A percentile compares a stretch with the other conserved stretches of the same genome.
These are phyloP conservation scores for Synergus itoensis DNA, from an alignment of 2,888 invertebrate genomes.

Conservation along the genomic window DNA sequence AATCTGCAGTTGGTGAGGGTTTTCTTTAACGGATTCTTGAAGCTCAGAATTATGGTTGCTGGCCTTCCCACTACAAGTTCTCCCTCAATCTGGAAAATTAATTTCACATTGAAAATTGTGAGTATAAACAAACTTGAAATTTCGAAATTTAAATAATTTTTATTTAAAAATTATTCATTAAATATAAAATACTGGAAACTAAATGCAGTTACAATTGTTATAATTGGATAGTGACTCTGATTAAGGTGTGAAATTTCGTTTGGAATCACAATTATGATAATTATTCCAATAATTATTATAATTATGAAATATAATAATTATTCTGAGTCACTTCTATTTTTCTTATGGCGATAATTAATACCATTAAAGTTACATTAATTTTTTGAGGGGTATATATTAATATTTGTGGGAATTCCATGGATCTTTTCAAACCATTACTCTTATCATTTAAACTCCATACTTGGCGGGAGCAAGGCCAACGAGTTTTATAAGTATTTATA, in stretches of 20 bases:
- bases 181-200: too few relatives aligned
- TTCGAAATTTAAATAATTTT: too few relatives aligned
- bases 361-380: background rate
- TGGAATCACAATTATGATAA: background rate
- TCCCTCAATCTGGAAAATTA: slow-evolving; percentile 81
- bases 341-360: background rate
- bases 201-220: too few relatives aligned
- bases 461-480: slow-evolving; percentile 6
- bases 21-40: slow-evolving; percentile 85
- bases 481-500: background rate
- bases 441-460: background rate
- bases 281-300: background rate
- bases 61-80: slow-evolving; percentile 81
- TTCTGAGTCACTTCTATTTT: background rate
- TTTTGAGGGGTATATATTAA: background rate
- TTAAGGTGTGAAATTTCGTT: background rate
- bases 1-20: slow-evolving; percentile 84
- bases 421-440: background rate
- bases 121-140: too few relatives aligned
- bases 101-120: background rate
- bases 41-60: slow-evolving; percentile 80
- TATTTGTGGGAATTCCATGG: background rate
- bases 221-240: too few relatives aligned
- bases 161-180: too few relatives aligned
- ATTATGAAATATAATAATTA: background rate